Evolutionary conservation across 2,113 vertebrate species (phyloP), one percentile per base, ranked within the genome.

Genomic region (Xyrauchen texanus): DNA sequence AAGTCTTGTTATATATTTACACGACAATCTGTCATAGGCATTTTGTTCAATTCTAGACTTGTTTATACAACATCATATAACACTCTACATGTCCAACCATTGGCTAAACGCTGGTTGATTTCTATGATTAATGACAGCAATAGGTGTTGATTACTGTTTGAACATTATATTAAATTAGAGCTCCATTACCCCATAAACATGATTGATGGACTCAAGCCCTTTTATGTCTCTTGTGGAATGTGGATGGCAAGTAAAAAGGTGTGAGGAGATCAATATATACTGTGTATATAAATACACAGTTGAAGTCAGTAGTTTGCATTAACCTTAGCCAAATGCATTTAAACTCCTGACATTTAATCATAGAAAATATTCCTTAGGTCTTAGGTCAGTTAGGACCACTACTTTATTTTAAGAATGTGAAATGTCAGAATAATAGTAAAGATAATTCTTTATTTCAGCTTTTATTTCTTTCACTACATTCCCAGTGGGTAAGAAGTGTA

Each of bases 111-210:
- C 52, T 62, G 46, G 45, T 63, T 62, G 61, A 42, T 80, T 75
- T 72, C 21, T 67, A 65, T 83, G 84, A 83, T 85, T 81, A 68
- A 83, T 65, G 84, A 70, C 71, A 52, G 64, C 64, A 74, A 61
- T 84, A 45, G 51, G 34, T 72, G 49, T 55, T 53, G 66, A 75
- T 80, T 80, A 68, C 68, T 72, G 64, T 34, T 60, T 52, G 47
- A 68, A 77, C 55, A 76, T 77, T 73, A 81, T 11, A 49, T 81
- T 84, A 65, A 69, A 79, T 84, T 86, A 83, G 76, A 76, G 42
- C 63, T 55, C 70, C 72, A 73, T 81, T 58, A 68, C 57, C 62
- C 57, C 58, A 72, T 80, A 69, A 80, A 82, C 66, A 65, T 12
- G 68, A 80, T 72, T 72, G 61, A 74, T 84, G 77, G 73, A 42